phyloP scores from a whole-genome alignment of 2,797 vertebrate genomes.

The Carapus acus region DNA sequence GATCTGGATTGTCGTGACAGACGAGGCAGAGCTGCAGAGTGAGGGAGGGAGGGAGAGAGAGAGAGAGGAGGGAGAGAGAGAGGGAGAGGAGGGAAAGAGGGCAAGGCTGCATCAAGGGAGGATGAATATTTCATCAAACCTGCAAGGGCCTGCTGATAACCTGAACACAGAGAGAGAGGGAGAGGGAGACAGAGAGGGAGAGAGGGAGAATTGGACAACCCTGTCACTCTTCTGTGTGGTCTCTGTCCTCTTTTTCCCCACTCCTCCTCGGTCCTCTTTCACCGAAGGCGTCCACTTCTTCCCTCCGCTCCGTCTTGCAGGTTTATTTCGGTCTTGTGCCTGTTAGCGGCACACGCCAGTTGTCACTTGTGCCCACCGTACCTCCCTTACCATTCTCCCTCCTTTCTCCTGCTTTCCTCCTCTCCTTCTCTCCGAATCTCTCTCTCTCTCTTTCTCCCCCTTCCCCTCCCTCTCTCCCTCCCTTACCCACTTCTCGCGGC shows the following conservation, averaged over 20 bases:
- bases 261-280: constrained; percentile 13
- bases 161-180: constrained; percentile 16
- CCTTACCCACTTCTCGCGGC: background rate
- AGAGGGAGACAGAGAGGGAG: background rate
- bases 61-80: background rate
- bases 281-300: constrained; percentile 42
- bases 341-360: constrained; percentile 36
- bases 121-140: constrained; percentile 57
- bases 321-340: constrained; percentile 58
- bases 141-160: constrained; percentile 21
- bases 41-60: background rate
- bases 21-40: constrained; percentile 2
- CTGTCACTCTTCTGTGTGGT: background rate
- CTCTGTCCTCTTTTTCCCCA: constrained; percentile 9
- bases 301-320: constrained; percentile 46
- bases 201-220: background rate
- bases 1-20: constrained; percentile 49
- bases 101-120: constrained; percentile 32
- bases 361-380: constrained; percentile 28
- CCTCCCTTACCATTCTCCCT: constrained; percentile 9
- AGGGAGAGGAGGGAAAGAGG: constrained; percentile 2
- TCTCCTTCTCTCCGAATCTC: constrained; percentile 20
- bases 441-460: background rate
- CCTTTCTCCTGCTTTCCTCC: constrained; percentile 10
- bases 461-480: constrained; percentile 8